Evolutionary conservation across 2,797 vertebrate genomes (phyloP).

Genomic region (Hyperoplus immaculatus): DNA sequence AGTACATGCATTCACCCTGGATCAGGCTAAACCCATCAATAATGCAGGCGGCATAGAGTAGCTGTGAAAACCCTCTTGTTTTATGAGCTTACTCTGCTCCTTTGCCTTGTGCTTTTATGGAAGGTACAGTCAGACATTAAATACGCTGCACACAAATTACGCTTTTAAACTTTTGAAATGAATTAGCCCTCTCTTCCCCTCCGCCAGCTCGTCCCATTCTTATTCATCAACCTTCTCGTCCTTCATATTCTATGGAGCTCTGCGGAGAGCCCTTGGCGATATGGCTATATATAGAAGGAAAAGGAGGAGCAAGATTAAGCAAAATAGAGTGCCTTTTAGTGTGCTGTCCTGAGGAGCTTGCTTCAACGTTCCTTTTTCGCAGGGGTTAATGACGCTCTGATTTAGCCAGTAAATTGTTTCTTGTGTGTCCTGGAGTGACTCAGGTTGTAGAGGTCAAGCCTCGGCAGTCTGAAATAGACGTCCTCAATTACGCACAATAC

Average conservation of each 20-base stretch:
- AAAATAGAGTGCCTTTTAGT: slow-evolving; percentile 42
- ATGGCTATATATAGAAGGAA: slow-evolving; percentile 70
- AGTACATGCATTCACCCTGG: slow-evolving; percentile 54
- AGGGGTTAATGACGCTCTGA: slow-evolving; percentile 58
- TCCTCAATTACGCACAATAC: slow-evolving; percentile 56
- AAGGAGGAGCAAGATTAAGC: slow-evolving; percentile 50
- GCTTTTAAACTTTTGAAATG: slow-evolving; percentile 36
- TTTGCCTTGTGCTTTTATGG: slow-evolving; percentile 20
- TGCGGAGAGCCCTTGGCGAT: slow-evolving; percentile 64
- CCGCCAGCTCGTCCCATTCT: slow-evolving; percentile 31
- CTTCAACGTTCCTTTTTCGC: slow-evolving; percentile 9
- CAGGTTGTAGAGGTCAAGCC: slow-evolving; percentile 44
- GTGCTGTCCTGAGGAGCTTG: slow-evolving; percentile 16
- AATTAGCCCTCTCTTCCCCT: slow-evolving; percentile 9
- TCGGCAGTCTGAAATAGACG: slow-evolving; percentile 36
- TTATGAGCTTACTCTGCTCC: slow-evolving; percentile 50
- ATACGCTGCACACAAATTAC: slow-evolving; percentile 22
- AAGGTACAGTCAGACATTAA: slow-evolving; percentile 38
- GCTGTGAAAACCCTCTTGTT: slow-evolving; percentile 68
- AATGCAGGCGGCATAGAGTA: slow-evolving; percentile 67
- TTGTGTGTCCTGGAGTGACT: slow-evolving; percentile 34
- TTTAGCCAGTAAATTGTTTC: slow-evolving; percentile 39
- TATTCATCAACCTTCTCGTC: slow-evolving; percentile 48
- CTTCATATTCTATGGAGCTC: slow-evolving; percentile 47
- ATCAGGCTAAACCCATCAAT: slow-evolving; percentile 72